phyloP scores from a whole-genome alignment of 2,888 invertebrate genomes.

The Cheilosia pagana region DNA sequence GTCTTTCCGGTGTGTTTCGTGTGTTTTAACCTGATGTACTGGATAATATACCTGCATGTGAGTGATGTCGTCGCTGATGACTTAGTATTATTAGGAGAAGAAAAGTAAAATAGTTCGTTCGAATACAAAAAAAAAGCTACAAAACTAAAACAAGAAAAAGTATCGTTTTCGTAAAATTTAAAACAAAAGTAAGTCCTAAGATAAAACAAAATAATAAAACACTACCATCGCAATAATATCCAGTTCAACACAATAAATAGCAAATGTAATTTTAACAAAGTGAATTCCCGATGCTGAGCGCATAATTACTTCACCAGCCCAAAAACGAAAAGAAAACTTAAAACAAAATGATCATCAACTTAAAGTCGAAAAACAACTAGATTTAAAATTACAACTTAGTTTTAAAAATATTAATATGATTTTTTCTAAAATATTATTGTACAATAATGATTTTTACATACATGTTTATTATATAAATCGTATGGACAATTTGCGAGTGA shows the following conservation, averaged over 20 bases:
- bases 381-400: conserved; percentile 62
- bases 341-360: conserved; percentile 54
- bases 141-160: conserved; percentile 28
- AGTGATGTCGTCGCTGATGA: conserved; percentile 98
- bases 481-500: conserved; percentile 77
- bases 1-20: conserved; percentile 99
- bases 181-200: conserved; percentile 41
- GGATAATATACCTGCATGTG: conserved; percentile 98
- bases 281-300: conserved; percentile 65
- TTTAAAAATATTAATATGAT: conserved; percentile 65
- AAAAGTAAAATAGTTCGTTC: conserved; percentile 84
- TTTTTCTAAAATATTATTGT: conserved; percentile 70
- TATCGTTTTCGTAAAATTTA: conserved; percentile 58
- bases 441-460: conserved; percentile 73
- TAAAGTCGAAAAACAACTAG: conserved; percentile 55
- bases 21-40: conserved; percentile 99
- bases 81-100: conserved; percentile 91
- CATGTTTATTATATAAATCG: conserved; percentile 75
- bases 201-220: conserved; percentile 55
- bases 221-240: conserved; percentile 70
- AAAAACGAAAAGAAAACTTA: conserved; percentile 10
- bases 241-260: conserved; percentile 58
- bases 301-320: conserved; percentile 53
- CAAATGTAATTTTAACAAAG: conserved; percentile 34
- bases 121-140: conserved; percentile 11